Evolutionary conservation across 2,797 vertebrate species (phyloP), one percentile per base, ranked within the genome.

Genomic region (Characodon lateralis): DNA sequence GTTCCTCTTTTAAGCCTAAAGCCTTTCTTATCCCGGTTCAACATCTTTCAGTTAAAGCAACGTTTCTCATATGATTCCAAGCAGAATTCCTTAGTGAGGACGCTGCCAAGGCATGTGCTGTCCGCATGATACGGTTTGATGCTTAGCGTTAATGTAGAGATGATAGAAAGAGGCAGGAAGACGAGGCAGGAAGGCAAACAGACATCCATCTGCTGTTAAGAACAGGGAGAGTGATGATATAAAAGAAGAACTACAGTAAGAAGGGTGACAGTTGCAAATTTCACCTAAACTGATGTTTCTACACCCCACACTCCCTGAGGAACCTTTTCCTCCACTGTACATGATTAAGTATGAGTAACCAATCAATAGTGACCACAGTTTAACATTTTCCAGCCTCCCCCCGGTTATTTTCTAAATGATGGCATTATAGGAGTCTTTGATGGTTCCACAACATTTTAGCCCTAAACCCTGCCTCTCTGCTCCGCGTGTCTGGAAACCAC

Each of bases 91-190:
- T 85, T 74, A 78, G 56, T 73, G 56, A 87, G 73, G 70, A 5
- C 69, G 20, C 77, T 83, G 85, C 89, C 87, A 90, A 90, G 84
- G 55, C 89, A 84, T 90, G 88, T 88, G 87, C 83, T 89, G 80
- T 69, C 84, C 77, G 43, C 86, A 88, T 88, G 88, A 91, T 88
- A 81, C 18, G 85, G 88, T 89, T 43, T 61, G 43, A 83, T 71
- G 78, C 83, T 80, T 83, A 82, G 79, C 74, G 85, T 87, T 88
- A 84, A 83, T 83, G 81, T 58, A 83, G 79, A 80, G 85, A 84
- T 79, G 83, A 77, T 66, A 79, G 68, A 72, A 80, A 75, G 78
- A 78, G 51, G 48, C 69, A 84, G 73, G 73, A 81, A 76, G 86
- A 72, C 43, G 51, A 53, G 66, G 68, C 75, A 87, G 85, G 69